Base-by-base conservation (phyloP, 2,888 invertebrate species). In the Drosophila incognita region DNA sequence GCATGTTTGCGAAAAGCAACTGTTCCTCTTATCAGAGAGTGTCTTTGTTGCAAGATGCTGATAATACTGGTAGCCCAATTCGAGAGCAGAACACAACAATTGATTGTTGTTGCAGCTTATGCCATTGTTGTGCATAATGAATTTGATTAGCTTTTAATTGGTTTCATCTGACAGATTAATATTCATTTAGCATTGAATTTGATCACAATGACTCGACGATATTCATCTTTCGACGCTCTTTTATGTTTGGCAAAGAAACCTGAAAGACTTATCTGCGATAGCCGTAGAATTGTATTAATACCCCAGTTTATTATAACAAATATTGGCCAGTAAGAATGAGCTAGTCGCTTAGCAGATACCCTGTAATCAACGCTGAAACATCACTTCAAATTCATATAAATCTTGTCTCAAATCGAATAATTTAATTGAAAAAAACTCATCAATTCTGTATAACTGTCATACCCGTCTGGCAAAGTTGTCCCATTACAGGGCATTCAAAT, bases 11-110 rank as follows among this genome's bases (percentile, higher is more conserved):
- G 27, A 15, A 54, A 60, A 59, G 35, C 42, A 54, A 11, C 48
- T 15, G 40, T 13, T 48, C 31, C 8, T 51, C 75, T 77, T 77
- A 77, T 77, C 77, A 18, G 63, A 24, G 6, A 4, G 29, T 10
- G 27, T 15, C 75, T 78, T 75, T 75, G 75, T 13, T 18, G 29
- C 62, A 36, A 8, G 27, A 4, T 54, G 31, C 29, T 53, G 62
- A 46, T 35, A 21, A 31, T 24, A 3, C 15, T 56, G 38, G 13
- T 53, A 66, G 46, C 33, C 48, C 42, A 64, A 74, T 33, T 62
- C 65, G 24, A 33, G 58, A 42, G 36, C 36, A 59, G 54, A 62
- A 42, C 29, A 42, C 52, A 29, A 57, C 29, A 62, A 59, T 53
- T 59, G 62, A 60, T 51, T 76, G 69, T 58, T 49, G 62, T 54